Conservation (phyloP, 1,140 invertebrate species). For the Leptopilina clavipes region DNA sequence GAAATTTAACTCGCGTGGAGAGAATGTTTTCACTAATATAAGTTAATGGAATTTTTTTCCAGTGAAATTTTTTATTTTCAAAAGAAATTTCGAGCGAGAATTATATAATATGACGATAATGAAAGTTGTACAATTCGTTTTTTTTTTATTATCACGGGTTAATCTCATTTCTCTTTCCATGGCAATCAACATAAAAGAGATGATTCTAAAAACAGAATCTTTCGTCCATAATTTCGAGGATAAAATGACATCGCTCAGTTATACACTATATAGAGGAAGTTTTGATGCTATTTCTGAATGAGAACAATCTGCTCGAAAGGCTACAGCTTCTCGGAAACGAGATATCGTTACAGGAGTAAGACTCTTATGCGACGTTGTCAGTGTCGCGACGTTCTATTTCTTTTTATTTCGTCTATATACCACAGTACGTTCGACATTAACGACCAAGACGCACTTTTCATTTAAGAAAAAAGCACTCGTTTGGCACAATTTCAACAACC, state of each 20-base stretch:
- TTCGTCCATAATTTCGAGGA: neutral
- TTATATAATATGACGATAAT: neutral
- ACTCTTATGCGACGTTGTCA: constrained; percentile 10
- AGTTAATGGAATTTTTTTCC: no score
- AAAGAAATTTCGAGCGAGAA: no score
- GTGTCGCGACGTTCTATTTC: constrained; percentile 15
- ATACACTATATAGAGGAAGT: neutral
- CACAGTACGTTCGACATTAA: neutral
- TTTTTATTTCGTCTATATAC: neutral
- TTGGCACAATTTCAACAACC: no score
- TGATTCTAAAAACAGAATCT: neutral
- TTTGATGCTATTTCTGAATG: constrained; percentile 2
- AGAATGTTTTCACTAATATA: no score
- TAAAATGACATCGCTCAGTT: constrained; percentile 9
- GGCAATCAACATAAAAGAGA: neutral
- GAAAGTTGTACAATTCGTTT: neutral
- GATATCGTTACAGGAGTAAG: neutral
- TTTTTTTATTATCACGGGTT: neutral
- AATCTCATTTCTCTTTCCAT: neutral
- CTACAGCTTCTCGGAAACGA: constrained; percentile 14
- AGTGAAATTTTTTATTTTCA: no score
- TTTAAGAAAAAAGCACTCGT: neutral
- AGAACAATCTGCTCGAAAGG: constrained; percentile 13
- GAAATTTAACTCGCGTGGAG: no score
- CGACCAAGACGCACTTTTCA: neutral